Percentiles rank a stretch among this genome's conserved stretches.
These are phyloP conservation scores for Papilio polytes DNA, from an alignment of 1,140 invertebrate genomes.

Conservation along the genomic window DNA sequence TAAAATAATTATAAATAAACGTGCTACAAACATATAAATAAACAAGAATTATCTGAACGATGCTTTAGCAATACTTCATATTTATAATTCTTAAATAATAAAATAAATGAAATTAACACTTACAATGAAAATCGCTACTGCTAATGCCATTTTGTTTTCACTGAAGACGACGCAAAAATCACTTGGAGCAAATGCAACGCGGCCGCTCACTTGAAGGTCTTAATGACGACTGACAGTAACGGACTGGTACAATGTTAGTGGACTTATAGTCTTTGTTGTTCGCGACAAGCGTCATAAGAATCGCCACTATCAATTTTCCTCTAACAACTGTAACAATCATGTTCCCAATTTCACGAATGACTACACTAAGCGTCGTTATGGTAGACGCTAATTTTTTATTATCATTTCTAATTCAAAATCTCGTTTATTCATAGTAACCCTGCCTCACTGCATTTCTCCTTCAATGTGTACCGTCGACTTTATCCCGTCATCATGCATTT, in stretches of 20 bases:
- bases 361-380: background rate
- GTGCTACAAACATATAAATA: background rate
- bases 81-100: background rate
- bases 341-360: background rate
- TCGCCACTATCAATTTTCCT: background rate
- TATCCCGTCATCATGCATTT: no score
- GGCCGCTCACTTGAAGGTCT: background rate
- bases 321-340: background rate
- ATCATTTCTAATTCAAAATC: no score
- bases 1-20: conserved; percentile 5
- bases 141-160: conserved; percentile 1
- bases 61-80: background rate
- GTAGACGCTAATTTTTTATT: no score
- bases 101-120: background rate
- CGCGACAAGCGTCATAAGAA: background rate
- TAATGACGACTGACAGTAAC: background rate
- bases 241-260: background rate
- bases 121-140: background rate
- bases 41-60: background rate
- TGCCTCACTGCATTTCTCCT: no score
- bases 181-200: background rate
- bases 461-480: no score
- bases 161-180: background rate
- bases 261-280: background rate
- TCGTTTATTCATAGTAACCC: no score